Evolutionary conservation across 2,113 vertebrate species (phyloP), one percentile per base, ranked within the genome.

Genomic region (Lycocorax pyrrhopterus): DNA sequence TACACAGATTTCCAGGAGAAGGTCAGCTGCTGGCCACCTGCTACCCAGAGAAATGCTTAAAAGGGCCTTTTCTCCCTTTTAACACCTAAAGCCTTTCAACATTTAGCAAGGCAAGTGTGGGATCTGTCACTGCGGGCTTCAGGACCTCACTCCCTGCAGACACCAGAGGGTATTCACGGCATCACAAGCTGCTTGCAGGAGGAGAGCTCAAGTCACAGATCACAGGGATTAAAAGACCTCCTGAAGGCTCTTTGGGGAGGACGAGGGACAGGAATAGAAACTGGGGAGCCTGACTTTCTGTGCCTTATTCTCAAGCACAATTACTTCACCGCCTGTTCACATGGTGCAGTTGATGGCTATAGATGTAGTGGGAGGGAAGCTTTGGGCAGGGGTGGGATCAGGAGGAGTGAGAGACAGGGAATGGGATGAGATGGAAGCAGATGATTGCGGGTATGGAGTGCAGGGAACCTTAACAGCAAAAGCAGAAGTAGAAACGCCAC

Each of bases 11-110:
- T 91, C 27, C 44, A 89, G 32, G 41, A 77, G 76, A 81, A 84
- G 75, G 77, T 94, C 79, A 92, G 79, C 55, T 88, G 67, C 63
- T 83, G 82, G 75, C 74, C 67, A 69, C 33, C 63, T 93, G 32
- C 20, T 93, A 75, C 37, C 82, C 43, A 53, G 76, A 71, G 41
- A 49, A 80, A 30, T 1, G 3, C 59, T 86, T 93, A 11, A 58
- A 92, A 88, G 71, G 51, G 46, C 23, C 17, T 32, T 76, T 79
- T 82, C 37, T 84, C 32, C 49, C 30, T 87, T 76, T 85, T 85
- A 74, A 76, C 88, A 73, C 63, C 25, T 86, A 37, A 83, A 55
- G 58, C 3, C 1, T 73, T 89, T 84, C 37, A 56, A 33, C 19
- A 15, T 74, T 69, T 41, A 58, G 37, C n/a, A 47, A 39, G 41